Conservation (phyloP, 2,113 vertebrate species). For the Prunella himalayana region DNA sequence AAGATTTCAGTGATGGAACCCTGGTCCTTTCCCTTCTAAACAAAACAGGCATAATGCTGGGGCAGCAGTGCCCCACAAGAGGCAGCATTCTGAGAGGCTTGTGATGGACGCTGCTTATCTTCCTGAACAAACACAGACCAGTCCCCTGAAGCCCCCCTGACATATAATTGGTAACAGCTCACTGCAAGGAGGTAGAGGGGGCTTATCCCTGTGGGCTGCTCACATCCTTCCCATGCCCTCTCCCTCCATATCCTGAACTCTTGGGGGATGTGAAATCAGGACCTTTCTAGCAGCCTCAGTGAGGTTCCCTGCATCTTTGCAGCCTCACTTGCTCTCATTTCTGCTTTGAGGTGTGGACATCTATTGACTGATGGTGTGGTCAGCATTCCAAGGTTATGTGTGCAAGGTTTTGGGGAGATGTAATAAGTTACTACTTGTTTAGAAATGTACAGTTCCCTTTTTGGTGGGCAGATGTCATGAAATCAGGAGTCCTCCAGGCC, state of each 20-base stretch:
- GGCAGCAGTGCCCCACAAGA: neutral
- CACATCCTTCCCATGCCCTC: neutral
- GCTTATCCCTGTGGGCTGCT: neutral
- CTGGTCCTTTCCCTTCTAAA: neutral
- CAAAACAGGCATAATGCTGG: accelerated
- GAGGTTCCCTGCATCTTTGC: neutral
- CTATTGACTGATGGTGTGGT: neutral
- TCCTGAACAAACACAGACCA: neutral
- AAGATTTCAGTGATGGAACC: neutral
- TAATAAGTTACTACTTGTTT: neutral
- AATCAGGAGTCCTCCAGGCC: neutral
- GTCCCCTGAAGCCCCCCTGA: accelerated
- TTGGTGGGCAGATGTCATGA: neutral
- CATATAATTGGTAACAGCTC: neutral
- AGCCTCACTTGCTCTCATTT: neutral
- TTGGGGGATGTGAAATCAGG: neutral
- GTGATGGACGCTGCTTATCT: neutral
- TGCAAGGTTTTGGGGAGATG: neutral
- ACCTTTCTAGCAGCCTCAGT: neutral
- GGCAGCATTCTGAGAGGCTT: neutral
- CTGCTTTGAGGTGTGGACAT: neutral
- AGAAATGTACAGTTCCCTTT: neutral
- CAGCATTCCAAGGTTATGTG: neutral
- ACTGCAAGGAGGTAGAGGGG: neutral
- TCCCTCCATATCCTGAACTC: neutral